Percentiles rank a stretch among this genome's conserved stretches.
Conservation (phyloP, 1,140 invertebrate genomes). For the Bombus vancouverensis region DNA sequence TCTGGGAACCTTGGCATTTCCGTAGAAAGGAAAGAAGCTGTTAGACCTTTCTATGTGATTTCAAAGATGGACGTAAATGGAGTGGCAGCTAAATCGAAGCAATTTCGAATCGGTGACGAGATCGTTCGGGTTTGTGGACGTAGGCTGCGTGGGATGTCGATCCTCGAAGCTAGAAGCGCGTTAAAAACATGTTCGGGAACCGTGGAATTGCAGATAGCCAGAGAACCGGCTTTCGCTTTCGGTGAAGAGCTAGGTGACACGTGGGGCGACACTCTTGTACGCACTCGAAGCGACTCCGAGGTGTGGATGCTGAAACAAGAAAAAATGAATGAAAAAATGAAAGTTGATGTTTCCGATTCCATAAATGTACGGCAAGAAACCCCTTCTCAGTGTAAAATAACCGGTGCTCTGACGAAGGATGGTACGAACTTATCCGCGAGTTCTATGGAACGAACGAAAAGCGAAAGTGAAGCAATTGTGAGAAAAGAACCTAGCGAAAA, state of each 20-base stretch:
- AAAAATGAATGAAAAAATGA: not conserved
- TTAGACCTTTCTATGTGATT: slow-evolving; percentile 76
- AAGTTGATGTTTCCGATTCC: not conserved
- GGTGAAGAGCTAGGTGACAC: slow-evolving; percentile 67
- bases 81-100: slow-evolving; percentile 71
- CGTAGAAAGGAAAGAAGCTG: slow-evolving; percentile 73
- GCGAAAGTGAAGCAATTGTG: not conserved
- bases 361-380: not conserved
- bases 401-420: slow-evolving; percentile 11
- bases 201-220: slow-evolving; percentile 74
- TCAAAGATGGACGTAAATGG: slow-evolving; percentile 72
- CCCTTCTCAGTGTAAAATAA: slow-evolving; percentile 1
- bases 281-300: slow-evolving; percentile 71
- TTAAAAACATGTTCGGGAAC: slow-evolving; percentile 79
- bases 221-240: slow-evolving; percentile 66
- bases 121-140: slow-evolving; percentile 87
- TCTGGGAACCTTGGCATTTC: slow-evolving; percentile 71
- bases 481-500: slow-evolving; percentile 57
- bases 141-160: slow-evolving; percentile 85
- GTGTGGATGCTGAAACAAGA: slow-evolving; percentile 70
- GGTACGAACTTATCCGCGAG: not conserved
- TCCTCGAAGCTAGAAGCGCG: slow-evolving; percentile 84
- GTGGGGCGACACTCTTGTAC: slow-evolving; percentile 67
- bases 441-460: not conserved
- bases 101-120: slow-evolving; percentile 85